Evolutionary conservation across 2,888 invertebrate genomes (phyloP).

Genomic region (Brachypalpus laphriformis): DNA sequence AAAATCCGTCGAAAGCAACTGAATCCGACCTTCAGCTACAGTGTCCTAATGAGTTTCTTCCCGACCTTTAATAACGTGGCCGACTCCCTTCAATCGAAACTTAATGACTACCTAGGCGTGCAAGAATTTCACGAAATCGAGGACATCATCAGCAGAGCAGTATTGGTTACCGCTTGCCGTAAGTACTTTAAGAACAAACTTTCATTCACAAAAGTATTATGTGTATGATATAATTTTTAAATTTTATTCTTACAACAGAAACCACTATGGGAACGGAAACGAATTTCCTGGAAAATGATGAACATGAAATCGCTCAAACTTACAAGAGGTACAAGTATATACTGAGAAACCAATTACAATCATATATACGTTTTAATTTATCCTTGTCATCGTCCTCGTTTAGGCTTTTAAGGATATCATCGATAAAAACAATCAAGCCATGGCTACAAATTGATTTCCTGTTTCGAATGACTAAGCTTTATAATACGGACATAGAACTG

Average conservation of each 20-base stretch:
- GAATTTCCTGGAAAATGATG: constrained; percentile 79
- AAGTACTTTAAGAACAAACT: constrained; percentile 73
- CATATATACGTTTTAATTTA: constrained; percentile 12
- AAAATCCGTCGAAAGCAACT: constrained; percentile 80
- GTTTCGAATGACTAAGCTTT: constrained; percentile 79
- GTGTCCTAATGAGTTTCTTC: constrained; percentile 79
- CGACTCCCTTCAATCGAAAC: constrained; percentile 77
- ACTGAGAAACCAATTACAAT: constrained; percentile 23
- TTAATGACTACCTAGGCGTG: constrained; percentile 69
- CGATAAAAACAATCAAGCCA: constrained; percentile 79
- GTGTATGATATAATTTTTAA: not conserved
- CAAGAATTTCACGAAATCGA: constrained; percentile 78
- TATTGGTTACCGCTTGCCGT: constrained; percentile 80
- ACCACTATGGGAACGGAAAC: constrained; percentile 81
- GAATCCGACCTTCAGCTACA: constrained; percentile 80
- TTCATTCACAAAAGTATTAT: no score
- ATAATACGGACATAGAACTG: constrained; percentile 77
- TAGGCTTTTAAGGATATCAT: constrained; percentile 79
- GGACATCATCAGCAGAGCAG: constrained; percentile 80
- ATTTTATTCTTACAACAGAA: constrained; percentile 75
- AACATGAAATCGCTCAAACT: constrained; percentile 79
- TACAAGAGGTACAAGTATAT: constrained; percentile 78
- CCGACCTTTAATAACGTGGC: constrained; percentile 80
- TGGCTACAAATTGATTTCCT: constrained; percentile 81
- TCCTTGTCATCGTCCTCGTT: constrained; percentile 16